A percentile compares a stretch with the other conserved stretches of the same genome.
phyloP scores from a whole-genome alignment of 2,797 vertebrate genomes.

The Gadopsis marmoratus region DNA sequence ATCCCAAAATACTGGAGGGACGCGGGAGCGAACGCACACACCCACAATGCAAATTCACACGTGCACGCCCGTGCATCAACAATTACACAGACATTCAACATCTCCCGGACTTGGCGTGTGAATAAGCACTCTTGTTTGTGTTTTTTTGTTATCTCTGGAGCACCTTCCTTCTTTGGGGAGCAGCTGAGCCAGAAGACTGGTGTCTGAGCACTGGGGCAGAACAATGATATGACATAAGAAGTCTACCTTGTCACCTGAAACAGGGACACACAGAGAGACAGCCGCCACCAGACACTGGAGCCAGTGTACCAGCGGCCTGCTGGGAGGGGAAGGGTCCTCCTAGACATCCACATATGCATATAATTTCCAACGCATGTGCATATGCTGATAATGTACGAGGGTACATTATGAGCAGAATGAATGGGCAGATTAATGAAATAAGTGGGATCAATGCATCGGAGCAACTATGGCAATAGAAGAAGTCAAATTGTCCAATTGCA shows the following conservation, averaged over 20 bases:
- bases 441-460: not conserved
- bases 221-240: slow-evolving; percentile 64
- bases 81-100: slow-evolving; percentile 19
- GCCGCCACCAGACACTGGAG: slow-evolving; percentile 61
- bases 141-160: slow-evolving; percentile 36
- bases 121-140: slow-evolving; percentile 37
- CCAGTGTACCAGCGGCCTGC: slow-evolving; percentile 35
- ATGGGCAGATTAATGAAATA: slow-evolving; percentile 14
- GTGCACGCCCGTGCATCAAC: not conserved
- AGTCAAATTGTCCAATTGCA: not conserved
- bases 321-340: slow-evolving; percentile 22
- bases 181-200: slow-evolving; percentile 54
- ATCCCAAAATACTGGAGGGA: slow-evolving; percentile 48
- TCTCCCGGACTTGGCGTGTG: slow-evolving; percentile 16
- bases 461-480: not conserved
- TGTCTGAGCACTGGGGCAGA: slow-evolving; percentile 56
- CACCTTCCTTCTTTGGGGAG: slow-evolving; percentile 44
- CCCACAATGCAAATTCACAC: slow-evolving; percentile 32
- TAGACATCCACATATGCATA: slow-evolving; percentile 24
- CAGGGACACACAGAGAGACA: slow-evolving; percentile 65
- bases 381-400: slow-evolving; percentile 18
- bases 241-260: slow-evolving; percentile 59
- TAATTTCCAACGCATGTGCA: slow-evolving; percentile 24
- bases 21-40: slow-evolving; percentile 31
- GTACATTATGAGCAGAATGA: slow-evolving; percentile 4